Percentiles rank a stretch among this genome's conserved stretches.
Evolutionary conservation across 2,888 invertebrate genomes (phyloP).

Genomic region (Pachycephus smyrnensis): DNA sequence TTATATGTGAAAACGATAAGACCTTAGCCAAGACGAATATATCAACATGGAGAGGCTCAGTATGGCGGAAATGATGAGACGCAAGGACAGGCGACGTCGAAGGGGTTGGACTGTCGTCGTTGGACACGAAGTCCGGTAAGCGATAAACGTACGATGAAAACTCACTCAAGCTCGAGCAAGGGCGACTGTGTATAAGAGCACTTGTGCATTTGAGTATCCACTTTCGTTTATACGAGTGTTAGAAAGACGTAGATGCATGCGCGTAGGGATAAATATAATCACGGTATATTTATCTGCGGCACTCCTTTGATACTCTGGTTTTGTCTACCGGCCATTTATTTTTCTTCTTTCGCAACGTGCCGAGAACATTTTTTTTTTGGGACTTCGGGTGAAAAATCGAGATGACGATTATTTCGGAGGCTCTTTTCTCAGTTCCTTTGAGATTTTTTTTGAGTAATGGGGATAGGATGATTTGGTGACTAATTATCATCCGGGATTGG

Average conservation of each 20-base stretch:
- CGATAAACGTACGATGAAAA: background rate
- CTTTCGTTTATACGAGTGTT: background rate
- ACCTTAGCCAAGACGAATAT: background rate
- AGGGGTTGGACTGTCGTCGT: constrained; percentile 82
- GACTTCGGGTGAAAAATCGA: background rate
- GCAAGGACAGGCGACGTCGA: constrained; percentile 69
- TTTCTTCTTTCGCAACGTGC: background rate
- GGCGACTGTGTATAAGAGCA: background rate
- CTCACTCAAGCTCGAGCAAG: background rate
- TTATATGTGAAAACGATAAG: background rate
- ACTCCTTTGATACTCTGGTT: background rate
- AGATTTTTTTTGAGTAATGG: background rate
- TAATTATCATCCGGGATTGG: background rate
- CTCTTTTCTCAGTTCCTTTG: background rate
- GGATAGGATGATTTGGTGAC: background rate
- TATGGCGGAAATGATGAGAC: constrained; percentile 55
- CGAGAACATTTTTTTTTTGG: background rate
- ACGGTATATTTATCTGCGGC: background rate
- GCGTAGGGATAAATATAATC: background rate
- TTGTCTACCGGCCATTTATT: background rate
- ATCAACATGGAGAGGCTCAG: constrained; percentile 58
- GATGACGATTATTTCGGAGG: background rate
- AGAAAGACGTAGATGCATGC: background rate
- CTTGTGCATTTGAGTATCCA: background rate
- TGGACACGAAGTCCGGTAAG: constrained; percentile 80